Evolutionary conservation across 2,888 invertebrate species (phyloP).

Genomic region (Belgica antarctica): DNA sequence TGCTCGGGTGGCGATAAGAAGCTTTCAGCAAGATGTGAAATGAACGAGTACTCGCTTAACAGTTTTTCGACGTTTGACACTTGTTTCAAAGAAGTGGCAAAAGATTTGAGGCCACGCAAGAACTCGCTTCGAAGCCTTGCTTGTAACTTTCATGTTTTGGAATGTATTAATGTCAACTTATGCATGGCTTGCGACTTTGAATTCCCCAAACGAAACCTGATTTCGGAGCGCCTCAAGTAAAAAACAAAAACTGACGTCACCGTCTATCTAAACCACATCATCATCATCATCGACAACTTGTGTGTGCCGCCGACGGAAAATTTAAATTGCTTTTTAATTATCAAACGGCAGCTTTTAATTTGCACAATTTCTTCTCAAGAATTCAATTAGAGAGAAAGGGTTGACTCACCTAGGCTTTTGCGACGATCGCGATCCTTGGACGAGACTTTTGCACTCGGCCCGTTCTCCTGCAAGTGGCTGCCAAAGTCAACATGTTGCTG

Average conservation of each 20-base stretch:
- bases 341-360: not conserved
- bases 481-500: constrained; percentile 19
- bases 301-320: not conserved
- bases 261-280: not conserved
- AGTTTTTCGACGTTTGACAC: too few species aligned
- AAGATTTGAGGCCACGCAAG: too few species aligned
- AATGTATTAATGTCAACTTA: too few species aligned
- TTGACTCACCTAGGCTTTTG: constrained; percentile 44
- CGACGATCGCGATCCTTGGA: constrained; percentile 43
- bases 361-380: not conserved
- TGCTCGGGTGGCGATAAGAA: too few species aligned
- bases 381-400: not conserved
- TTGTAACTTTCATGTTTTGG: too few species aligned
- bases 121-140: too few species aligned
- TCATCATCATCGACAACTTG: not conserved
- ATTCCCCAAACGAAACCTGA: too few species aligned
- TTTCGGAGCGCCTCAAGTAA: too few species aligned
- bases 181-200: too few species aligned
- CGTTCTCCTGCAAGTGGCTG: not conserved
- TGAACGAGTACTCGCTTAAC: too few species aligned
- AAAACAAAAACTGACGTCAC: constrained; percentile 1
- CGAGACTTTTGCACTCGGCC: constrained; percentile 15
- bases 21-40: too few species aligned
- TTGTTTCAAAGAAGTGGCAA: too few species aligned
- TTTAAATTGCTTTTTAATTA: not conserved